These are phyloP conservation scores for Copidosoma aretas DNA, from an alignment of 2,888 invertebrate genomes.

Conservation along the genomic window DNA sequence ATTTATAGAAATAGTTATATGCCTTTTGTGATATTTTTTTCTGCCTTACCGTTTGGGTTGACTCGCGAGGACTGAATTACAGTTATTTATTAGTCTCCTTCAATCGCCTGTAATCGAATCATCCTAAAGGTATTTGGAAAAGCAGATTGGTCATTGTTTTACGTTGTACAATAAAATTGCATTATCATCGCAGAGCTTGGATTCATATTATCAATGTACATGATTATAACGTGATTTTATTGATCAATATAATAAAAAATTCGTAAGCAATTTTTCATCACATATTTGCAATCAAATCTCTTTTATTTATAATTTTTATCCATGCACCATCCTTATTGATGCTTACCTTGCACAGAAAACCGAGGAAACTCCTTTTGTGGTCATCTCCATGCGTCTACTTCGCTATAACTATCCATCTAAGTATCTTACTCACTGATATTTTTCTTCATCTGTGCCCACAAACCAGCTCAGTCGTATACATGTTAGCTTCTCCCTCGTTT, in stretches of 20 bases:
- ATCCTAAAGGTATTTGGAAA: constrained; percentile 6
- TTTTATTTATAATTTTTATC: no score
- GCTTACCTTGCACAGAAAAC: not conserved
- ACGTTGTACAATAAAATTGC: not conserved
- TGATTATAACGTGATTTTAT: not conserved
- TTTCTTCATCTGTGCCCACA: constrained; percentile 14
- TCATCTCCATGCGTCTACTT: constrained; percentile 6
- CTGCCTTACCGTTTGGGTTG: constrained; percentile 25
- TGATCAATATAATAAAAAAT: no score
- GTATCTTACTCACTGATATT: not conserved
- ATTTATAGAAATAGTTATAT: constrained; percentile 30
- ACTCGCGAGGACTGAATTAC: constrained; percentile 26
- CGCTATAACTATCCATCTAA: not conserved
- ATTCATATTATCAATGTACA: no score
- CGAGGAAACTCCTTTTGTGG: constrained; percentile 5
- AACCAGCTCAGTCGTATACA: constrained; percentile 9
- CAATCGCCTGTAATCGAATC: constrained; percentile 8
- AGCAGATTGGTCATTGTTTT: constrained; percentile 6
- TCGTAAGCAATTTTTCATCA: no score
- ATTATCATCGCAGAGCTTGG: not conserved
- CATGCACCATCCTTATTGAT: no score
- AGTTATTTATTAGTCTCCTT: constrained; percentile 24
- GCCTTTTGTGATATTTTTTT: constrained; percentile 33
- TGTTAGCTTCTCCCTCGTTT: constrained; percentile 23
- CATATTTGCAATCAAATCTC: no score